A percentile compares a stretch with the other conserved stretches of the same genome.
Evolutionary conservation across 2,888 invertebrate genomes (phyloP).

Genomic region (Lepidocyrtinus sp.): DNA sequence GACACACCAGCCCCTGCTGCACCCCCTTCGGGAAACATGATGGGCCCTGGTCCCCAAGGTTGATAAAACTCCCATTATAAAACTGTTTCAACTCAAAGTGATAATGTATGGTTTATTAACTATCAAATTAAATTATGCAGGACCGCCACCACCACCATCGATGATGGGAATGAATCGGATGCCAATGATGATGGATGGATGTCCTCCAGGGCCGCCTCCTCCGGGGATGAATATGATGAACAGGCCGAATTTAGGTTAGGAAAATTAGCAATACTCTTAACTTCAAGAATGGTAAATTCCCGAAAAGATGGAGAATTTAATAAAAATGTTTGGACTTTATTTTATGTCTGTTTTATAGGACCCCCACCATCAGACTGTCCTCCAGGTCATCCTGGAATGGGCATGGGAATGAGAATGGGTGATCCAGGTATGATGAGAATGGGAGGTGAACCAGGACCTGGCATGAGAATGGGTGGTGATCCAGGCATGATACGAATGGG

Average conservation of each 20-base stretch:
- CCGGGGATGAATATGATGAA: neutral
- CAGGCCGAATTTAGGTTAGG: no score
- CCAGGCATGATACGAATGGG: constrained; percentile 76
- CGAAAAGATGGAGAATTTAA: no score
- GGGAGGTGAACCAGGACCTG: constrained; percentile 4
- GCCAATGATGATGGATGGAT: constrained; percentile 72
- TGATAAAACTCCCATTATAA: no score
- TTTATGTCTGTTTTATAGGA: no score
- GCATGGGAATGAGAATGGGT: constrained; percentile 75
- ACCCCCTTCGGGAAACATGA: constrained; percentile 24
- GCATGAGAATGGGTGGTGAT: constrained; percentile 75
- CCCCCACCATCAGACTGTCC: no score
- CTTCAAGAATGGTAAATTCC: no score
- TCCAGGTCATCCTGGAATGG: neutral
- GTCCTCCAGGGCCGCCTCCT: constrained; percentile 74
- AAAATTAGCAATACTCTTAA: no score
- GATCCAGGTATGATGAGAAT: constrained; percentile 76
- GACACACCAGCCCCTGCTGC: constrained; percentile 83
- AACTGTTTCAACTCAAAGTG: constrained; percentile 75
- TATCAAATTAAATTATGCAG: constrained; percentile 69
- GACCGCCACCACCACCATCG: constrained; percentile 44
- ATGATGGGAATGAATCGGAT: constrained; percentile 67
- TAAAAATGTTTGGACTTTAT: no score
- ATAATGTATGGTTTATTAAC: constrained; percentile 72
- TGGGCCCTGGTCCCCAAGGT: constrained; percentile 41